phyloP scores from a whole-genome alignment of 2,888 invertebrate species.

The Ichneumoninae sp. region DNA sequence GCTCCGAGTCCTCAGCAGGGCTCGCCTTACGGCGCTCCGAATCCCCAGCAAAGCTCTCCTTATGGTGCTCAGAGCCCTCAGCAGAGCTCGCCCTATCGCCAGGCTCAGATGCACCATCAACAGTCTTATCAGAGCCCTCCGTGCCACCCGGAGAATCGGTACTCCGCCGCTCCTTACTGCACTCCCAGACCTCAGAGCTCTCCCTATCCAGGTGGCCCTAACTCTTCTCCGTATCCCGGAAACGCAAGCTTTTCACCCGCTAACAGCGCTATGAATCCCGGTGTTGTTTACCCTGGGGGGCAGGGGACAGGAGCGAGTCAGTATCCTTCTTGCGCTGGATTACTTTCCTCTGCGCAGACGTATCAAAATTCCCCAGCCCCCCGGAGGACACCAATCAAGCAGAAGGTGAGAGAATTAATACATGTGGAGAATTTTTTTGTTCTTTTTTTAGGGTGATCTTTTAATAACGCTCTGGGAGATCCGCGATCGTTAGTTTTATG shows the following conservation, averaged over 20 bases:
- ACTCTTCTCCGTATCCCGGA: constrained; percentile 37
- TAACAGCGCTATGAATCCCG: constrained; percentile 71
- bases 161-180: constrained; percentile 56
- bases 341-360: constrained; percentile 63
- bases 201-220: constrained; percentile 63
- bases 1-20: constrained; percentile 49
- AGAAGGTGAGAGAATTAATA: constrained; percentile 78
- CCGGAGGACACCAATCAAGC: constrained; percentile 73
- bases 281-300: constrained; percentile 79
- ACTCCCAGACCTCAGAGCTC: constrained; percentile 58
- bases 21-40: constrained; percentile 72
- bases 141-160: constrained; percentile 32
- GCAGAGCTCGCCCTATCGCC: constrained; percentile 78
- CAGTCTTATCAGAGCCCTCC: constrained; percentile 57
- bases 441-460: not conserved
- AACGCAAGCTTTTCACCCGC: constrained; percentile 61
- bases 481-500: not conserved
- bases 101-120: constrained; percentile 73
- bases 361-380: constrained; percentile 76
- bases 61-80: constrained; percentile 69
- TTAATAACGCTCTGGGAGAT: not conserved
- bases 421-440: not conserved
- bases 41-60: constrained; percentile 67
- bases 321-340: constrained; percentile 73
- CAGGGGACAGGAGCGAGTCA: constrained; percentile 76